phyloP scores from a whole-genome alignment of 2,888 invertebrate species.

The Graphium colonna region DNA sequence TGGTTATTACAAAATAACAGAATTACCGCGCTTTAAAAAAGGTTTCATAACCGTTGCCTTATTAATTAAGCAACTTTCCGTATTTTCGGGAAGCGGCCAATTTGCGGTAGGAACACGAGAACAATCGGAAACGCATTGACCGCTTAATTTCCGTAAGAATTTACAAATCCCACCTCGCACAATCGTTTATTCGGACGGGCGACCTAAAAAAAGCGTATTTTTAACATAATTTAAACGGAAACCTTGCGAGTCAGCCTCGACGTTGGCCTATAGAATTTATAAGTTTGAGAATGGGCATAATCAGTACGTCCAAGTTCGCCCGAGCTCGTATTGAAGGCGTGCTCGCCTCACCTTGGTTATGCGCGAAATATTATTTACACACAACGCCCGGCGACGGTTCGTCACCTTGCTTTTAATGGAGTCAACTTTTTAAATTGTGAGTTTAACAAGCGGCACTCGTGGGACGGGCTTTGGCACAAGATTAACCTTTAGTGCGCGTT shows the following conservation, averaged over 20 bases:
- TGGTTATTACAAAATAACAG: too few relatives aligned
- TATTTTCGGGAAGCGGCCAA: background rate
- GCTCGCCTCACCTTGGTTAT: slow-evolving; percentile 29
- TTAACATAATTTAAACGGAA: slow-evolving; percentile 38
- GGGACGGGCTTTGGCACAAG: background rate
- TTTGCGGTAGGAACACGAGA: slow-evolving; percentile 2
- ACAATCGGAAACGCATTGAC: slow-evolving; percentile 8
- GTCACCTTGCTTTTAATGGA: background rate
- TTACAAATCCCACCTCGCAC: slow-evolving; percentile 11
- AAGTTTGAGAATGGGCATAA: slow-evolving; percentile 38
- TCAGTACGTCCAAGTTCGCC: slow-evolving; percentile 34
- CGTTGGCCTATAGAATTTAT: slow-evolving; percentile 41
- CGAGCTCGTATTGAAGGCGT: slow-evolving; percentile 20
- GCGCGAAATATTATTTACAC: slow-evolving; percentile 13
- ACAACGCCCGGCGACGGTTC: background rate
- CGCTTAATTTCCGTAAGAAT: slow-evolving; percentile 2
- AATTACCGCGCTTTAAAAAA: background rate
- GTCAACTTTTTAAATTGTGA: background rate
- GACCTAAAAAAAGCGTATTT: slow-evolving; percentile 36
- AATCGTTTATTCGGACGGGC: slow-evolving; percentile 27
- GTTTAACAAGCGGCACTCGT: background rate
- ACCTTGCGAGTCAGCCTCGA: slow-evolving; percentile 43
- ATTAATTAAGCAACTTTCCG: background rate
- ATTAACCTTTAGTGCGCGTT: background rate
- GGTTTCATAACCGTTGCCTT: background rate